Conservation (phyloP, 92 coral and sea anemone genomes). For the Metridium senile region DNA sequence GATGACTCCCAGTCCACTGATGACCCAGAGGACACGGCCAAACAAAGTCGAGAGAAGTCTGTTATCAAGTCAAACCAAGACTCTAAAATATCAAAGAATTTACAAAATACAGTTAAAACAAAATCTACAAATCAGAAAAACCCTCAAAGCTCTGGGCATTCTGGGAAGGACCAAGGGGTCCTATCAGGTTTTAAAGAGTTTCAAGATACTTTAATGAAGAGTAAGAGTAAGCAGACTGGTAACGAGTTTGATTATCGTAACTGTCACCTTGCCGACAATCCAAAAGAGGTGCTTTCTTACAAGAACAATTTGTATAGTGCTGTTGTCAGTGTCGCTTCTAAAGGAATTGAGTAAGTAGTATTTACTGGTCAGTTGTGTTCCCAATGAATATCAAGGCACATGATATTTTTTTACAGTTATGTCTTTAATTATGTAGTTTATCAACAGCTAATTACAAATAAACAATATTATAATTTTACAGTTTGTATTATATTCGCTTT, state of each 20-base stretch:
- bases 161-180: slow-evolving; percentile 1
- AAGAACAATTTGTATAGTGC: slow-evolving; percentile 70
- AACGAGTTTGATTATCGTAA: slow-evolving; percentile 9
- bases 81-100: neutral
- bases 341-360: slow-evolving; percentile 76
- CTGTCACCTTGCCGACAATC: slow-evolving; percentile 2
- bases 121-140: neutral
- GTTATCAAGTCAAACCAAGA: neutral
- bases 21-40: neutral
- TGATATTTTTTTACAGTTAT: too few relatives aligned
- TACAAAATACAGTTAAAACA: neutral
- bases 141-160: neutral
- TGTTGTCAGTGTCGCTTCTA: slow-evolving; percentile 68
- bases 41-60: neutral
- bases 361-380: slow-evolving; percentile 1
- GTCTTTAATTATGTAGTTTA: too few relatives aligned
- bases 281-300: slow-evolving; percentile 41
- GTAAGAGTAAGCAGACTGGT: neutral
- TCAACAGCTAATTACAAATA: too few relatives aligned
- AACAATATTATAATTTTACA: too few relatives aligned
- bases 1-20: neutral
- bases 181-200: neutral
- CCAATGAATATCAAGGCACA: too few relatives aligned
- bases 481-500: too few relatives aligned
- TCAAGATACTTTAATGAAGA: neutral